Percentiles rank a stretch among this genome's conserved stretches.
These are phyloP conservation scores for Mormyrus iriodes DNA, from an alignment of 2,113 vertebrate genomes.

Conservation along the genomic window DNA sequence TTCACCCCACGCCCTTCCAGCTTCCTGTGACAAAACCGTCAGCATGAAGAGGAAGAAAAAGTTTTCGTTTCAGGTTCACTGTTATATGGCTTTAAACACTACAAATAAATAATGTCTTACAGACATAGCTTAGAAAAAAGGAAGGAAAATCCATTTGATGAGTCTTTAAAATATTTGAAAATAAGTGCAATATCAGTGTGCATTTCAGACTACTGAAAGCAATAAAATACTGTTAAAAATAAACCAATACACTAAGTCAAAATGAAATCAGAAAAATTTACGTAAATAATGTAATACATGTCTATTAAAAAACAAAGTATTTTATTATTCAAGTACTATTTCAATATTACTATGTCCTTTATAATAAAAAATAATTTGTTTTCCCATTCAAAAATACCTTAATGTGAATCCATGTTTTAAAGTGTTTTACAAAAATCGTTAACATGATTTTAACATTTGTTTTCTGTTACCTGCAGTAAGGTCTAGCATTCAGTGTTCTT, in stretches of 20 bases:
- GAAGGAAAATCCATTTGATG: neutral
- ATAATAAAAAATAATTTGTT: neutral
- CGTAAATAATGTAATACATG: neutral
- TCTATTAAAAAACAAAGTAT: neutral
- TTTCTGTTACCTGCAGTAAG: neutral
- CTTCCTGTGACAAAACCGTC: neutral
- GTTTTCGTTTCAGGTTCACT: neutral
- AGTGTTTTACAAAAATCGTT: neutral
- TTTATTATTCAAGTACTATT: neutral
- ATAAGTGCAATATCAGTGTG: neutral
- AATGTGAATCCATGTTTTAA: neutral
- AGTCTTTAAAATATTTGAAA: neutral
- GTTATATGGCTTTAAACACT: neutral
- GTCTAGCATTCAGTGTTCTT: neutral
- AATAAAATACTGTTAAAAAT: neutral
- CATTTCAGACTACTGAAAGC: neutral
- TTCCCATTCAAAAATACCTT: neutral
- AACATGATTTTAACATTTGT: neutral
- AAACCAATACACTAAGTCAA: neutral
- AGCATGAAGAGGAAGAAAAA: neutral
- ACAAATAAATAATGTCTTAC: neutral
- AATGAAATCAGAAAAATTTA: neutral
- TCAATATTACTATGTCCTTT: neutral
- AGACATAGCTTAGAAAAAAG: neutral
- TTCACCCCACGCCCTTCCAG: neutral